Evolutionary conservation across 2,113 vertebrate species (phyloP), one percentile per base, ranked within the genome.

Genomic region (Chionis minor): DNA sequence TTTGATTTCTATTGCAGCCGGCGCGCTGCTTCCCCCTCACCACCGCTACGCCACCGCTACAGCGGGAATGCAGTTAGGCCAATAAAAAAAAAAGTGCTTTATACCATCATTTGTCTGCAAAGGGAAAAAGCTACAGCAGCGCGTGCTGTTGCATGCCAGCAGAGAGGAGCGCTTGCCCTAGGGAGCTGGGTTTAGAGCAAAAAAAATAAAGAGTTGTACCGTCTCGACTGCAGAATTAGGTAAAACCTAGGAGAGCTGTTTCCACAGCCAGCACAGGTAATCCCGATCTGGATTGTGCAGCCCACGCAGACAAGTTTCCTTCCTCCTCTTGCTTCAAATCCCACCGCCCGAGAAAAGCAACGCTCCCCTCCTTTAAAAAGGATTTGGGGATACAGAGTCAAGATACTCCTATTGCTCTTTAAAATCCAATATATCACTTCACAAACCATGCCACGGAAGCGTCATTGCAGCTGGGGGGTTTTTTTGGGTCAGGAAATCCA

Each of bases 251-350:
- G 38, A 70, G 56, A 18, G 12, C 47, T 12, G 23, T 4, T 35
- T 28, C 28, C 8, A 0, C 1, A 52, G 35, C 28, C 27, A 13
- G 14, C 1, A 4, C 0, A 15, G 24, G 16, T 78, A 75, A 4
- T n/a, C 71, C 88, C 14, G 14, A 9, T 14, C 62, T 38, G 82
- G 35, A 16, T 56, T 44, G 23, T 4, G 58, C 52, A 72, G 77
- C 22, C 9, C 55, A 38, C 7, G 1, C 14, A 28, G 21, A 32
- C 10, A n/a, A 38, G 17, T 49, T 63, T 17, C 17, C 26, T 58
- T 32, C 32, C 40, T 81, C 32, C 49, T 61, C 15, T 58, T 28
- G 47, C 44, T 71, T 27, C 62, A n/a, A 38, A 58, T 63, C 30
- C 47, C 54, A 67, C 56, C 8, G 3, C 2, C 44, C 30, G 33